Percentiles rank a stretch among this genome's conserved stretches.
These are phyloP conservation scores for Ephialtes manifestator DNA, from an alignment of 2,888 invertebrate genomes.

Conservation along the genomic window DNA sequence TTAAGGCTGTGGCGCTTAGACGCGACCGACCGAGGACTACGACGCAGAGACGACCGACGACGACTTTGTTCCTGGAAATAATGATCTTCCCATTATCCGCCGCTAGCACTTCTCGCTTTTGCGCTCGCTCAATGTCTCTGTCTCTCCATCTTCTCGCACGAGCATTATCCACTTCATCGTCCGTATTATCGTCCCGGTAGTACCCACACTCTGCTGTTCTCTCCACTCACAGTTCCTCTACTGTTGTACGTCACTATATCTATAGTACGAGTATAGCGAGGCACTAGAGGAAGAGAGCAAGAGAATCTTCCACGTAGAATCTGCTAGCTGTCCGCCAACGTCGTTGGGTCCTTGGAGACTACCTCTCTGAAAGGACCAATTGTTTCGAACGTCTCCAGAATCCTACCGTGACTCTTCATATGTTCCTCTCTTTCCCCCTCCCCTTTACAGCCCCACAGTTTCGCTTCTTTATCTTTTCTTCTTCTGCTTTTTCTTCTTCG, in stretches of 20 bases:
- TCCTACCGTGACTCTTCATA: constrained; percentile 48
- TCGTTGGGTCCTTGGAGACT: constrained; percentile 64
- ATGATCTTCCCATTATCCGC: constrained; percentile 84
- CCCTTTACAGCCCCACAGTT: constrained; percentile 19
- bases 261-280: constrained; percentile 27
- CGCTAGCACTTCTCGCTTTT: constrained; percentile 66
- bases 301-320: constrained; percentile 54
- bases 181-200: constrained; percentile 80
- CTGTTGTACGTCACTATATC: constrained; percentile 40
- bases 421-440: constrained; percentile 2
- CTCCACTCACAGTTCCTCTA: constrained; percentile 71
- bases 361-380: constrained; percentile 71
- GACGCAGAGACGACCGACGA: constrained; percentile 69
- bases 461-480: constrained; percentile 50
- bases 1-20: constrained; percentile 45
- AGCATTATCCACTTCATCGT: constrained; percentile 84
- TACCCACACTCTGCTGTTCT: constrained; percentile 63
- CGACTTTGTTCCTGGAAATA: constrained; percentile 84
- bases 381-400: constrained; percentile 70
- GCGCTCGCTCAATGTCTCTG: constrained; percentile 50
- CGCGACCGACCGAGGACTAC: constrained; percentile 46
- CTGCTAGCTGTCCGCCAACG: constrained; percentile 57
- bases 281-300: constrained; percentile 34
- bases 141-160: constrained; percentile 78
- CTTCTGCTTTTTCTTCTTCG: constrained; percentile 22